phyloP scores from a whole-genome alignment of 2,888 invertebrate species.

The Auanema sp. region DNA sequence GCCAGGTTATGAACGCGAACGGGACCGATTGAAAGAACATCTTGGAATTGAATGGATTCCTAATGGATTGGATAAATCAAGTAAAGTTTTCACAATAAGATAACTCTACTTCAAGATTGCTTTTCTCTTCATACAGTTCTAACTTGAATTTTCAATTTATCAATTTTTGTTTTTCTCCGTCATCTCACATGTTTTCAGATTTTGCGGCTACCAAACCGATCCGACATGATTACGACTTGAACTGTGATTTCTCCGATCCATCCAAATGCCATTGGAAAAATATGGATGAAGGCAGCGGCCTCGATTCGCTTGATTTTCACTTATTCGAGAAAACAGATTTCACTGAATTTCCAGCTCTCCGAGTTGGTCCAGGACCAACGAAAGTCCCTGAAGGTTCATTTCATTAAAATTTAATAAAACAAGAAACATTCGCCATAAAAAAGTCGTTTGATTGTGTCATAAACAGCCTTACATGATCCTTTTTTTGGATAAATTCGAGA shows the following conservation, averaged over 20 bases:
- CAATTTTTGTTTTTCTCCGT: background rate
- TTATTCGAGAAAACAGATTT: slow-evolving; percentile 60
- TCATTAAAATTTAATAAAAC: background rate
- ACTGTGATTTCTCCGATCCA: slow-evolving; percentile 57
- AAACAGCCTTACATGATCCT: background rate
- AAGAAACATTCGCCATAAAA: no score
- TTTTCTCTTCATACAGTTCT: slow-evolving; percentile 8
- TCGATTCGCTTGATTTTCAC: slow-evolving; percentile 55
- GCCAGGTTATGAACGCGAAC: slow-evolving; percentile 61
- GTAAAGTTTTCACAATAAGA: slow-evolving; percentile 21
- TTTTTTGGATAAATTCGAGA: background rate
- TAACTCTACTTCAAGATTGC: background rate
- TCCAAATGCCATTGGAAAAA: slow-evolving; percentile 59
- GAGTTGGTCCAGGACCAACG: slow-evolving; percentile 60
- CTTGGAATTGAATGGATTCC: slow-evolving; percentile 62
- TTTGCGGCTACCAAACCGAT: slow-evolving; percentile 30
- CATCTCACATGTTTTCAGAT: slow-evolving; percentile 6
- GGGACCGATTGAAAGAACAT: slow-evolving; percentile 58
- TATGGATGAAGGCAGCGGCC: slow-evolving; percentile 31
- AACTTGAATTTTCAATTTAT: background rate
- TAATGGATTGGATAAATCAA: slow-evolving; percentile 47
- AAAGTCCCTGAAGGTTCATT: slow-evolving; percentile 51
- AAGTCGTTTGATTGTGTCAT: no score
- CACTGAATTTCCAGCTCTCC: slow-evolving; percentile 59
- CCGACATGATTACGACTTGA: slow-evolving; percentile 53